Base-by-base conservation (phyloP, 2,888 invertebrate genomes). In the Dermolepida albohirtum region DNA sequence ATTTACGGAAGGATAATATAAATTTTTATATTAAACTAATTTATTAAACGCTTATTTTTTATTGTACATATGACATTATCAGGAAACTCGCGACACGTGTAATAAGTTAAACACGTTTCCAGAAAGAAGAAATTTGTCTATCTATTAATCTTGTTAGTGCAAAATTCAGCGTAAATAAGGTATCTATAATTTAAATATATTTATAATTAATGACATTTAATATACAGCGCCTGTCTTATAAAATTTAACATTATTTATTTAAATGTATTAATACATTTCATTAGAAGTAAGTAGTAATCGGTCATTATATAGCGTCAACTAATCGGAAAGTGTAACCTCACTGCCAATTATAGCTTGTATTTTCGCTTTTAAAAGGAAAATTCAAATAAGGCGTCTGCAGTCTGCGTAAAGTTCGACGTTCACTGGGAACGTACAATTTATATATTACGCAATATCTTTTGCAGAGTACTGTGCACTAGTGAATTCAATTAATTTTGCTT, bases 331-430 rank as follows among this genome's bases (percentile, higher is more conserved):
- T 14, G 40, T 39, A 39, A 41, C 17, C 16, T 54, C 54, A 40
- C 40, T 40, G 40, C 40, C 54, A 40, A 54, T 54, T 54, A 54
- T 40, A 8, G 39, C n/a, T 17, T 10, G 14, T 40, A 17, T 54
- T 54, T 54, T 54, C 54, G 54, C 22, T 54, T 54, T 54, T 54
- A 54, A 54, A 54, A 17, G 40, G 54, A 54, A 54, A 54, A 40
- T 40, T 39, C 54, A 40, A 54, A 14, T 10, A 34, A 54, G 54
- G 40, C 54, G 54, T 39, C 54, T 16, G 54, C 17, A 29, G 14
- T 54, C 40, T 40, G 54, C 34, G 34, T 6, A 34, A 34, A 34
- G 5, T 34, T 10, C 5, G 6, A 34, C 34, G 6, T 34, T 34
- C 10, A 6, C 34, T 34, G 8, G 34, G 34, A 34, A 34, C 6